Evolutionary conservation across 1,140 invertebrate genomes (phyloP).

Genomic region (Achatina immaculata): DNA sequence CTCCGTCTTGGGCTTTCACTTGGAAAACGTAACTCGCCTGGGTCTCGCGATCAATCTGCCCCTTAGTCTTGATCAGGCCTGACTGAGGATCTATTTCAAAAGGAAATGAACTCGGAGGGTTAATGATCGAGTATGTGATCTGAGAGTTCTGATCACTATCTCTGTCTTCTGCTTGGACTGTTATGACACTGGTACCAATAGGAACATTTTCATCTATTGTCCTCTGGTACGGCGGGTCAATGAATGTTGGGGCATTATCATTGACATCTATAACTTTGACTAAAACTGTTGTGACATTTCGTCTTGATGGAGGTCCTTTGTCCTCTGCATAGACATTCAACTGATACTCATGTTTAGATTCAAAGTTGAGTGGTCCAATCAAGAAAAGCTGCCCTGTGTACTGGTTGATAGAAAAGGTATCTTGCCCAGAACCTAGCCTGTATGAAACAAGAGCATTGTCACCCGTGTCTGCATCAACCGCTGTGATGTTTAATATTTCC

Average conservation of each 20-base stretch:
- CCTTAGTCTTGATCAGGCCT: slow-evolving; percentile 59
- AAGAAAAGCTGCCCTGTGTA: slow-evolving; percentile 90
- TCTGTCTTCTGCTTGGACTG: slow-evolving; percentile 65
- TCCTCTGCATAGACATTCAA: slow-evolving; percentile 94
- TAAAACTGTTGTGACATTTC: slow-evolving; percentile 92
- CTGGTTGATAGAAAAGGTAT: slow-evolving; percentile 94
- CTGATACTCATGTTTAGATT: slow-evolving; percentile 85
- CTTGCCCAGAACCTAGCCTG: slow-evolving; percentile 93
- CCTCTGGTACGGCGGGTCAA: slow-evolving; percentile 82
- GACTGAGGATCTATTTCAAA: slow-evolving; percentile 58
- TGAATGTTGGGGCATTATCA: slow-evolving; percentile 81
- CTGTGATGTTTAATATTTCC: slow-evolving; percentile 87
- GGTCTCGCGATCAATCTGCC: slow-evolving; percentile 61
- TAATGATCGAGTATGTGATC: slow-evolving; percentile 56
- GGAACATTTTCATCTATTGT: slow-evolving; percentile 91
- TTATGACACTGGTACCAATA: slow-evolving; percentile 77
- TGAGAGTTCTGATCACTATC: slow-evolving; percentile 62
- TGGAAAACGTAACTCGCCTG: slow-evolving; percentile 77
- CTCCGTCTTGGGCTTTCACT: slow-evolving; percentile 90
- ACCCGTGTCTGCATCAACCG: slow-evolving; percentile 90
- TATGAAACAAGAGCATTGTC: slow-evolving; percentile 92
- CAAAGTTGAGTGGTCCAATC: slow-evolving; percentile 91
- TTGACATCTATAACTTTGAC: slow-evolving; percentile 94
- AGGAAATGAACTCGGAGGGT: slow-evolving; percentile 51
- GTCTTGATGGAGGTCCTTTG: slow-evolving; percentile 87